These are phyloP conservation scores for Melanerpes formicivorus DNA, from an alignment of 2,113 vertebrate genomes.

Conservation along the genomic window DNA sequence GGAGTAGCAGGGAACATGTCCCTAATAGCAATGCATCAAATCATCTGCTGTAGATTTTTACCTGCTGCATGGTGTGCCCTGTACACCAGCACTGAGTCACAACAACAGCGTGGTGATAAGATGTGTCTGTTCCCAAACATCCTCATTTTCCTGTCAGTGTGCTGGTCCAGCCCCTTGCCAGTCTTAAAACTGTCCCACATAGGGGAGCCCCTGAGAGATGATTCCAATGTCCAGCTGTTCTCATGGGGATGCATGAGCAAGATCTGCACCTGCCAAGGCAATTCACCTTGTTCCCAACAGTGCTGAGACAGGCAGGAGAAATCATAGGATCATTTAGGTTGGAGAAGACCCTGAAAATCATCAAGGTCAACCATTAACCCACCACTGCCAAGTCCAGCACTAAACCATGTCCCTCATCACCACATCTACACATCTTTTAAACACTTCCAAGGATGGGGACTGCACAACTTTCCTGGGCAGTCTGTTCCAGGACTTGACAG, in stretches of 20 bases:
- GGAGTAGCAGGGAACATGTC: background rate
- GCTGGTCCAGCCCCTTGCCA: too few species aligned
- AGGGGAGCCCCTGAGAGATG: too few species aligned
- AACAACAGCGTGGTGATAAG: background rate
- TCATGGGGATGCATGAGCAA: background rate
- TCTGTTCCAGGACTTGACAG: background rate
- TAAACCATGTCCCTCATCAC: background rate
- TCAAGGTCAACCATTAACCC: rapidly evolving
- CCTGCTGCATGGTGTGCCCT: background rate
- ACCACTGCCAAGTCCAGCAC: background rate
- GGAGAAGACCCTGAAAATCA: background rate
- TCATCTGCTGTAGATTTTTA: background rate
- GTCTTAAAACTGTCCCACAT: too few species aligned
- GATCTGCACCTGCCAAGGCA: background rate
- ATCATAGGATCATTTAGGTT: background rate
- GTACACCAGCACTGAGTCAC: background rate
- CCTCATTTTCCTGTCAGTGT: background rate
- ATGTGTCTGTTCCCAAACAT: background rate
- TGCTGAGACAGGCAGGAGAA: background rate
- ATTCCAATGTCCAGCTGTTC: too few species aligned
- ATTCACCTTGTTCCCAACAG: too few species aligned
- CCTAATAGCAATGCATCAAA: conserved; percentile 12
- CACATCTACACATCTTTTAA: background rate
- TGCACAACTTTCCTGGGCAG: background rate
- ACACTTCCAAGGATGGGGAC: too few species aligned